Percentiles rank a stretch among this genome's conserved stretches.
Conservation (phyloP, 2,797 vertebrate species). For the Hemibagrus guttatus region DNA sequence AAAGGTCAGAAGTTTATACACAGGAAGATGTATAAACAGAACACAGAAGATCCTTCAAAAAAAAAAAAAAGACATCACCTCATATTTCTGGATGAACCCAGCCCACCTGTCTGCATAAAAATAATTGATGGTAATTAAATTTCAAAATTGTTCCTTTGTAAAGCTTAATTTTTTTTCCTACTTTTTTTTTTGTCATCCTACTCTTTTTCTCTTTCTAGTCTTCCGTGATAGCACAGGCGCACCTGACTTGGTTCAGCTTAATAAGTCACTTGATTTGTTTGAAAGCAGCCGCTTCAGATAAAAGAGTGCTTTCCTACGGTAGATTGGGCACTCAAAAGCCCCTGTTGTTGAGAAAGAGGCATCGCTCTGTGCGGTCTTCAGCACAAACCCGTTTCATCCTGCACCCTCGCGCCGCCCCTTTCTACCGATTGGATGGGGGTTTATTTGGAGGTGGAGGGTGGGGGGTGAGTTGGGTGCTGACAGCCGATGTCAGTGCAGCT, state of each 20-base stretch:
- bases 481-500: constrained; percentile 73
- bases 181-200: neutral
- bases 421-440: constrained; percentile 50
- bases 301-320: constrained; percentile 50
- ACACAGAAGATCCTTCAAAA: constrained; percentile 48
- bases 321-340: constrained; percentile 57
- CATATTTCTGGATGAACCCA: constrained; percentile 53
- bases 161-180: neutral
- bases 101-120: constrained; percentile 4
- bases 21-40: constrained; percentile 37
- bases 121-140: neutral
- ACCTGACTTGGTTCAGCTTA: constrained; percentile 51
- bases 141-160: constrained; percentile 1
- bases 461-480: constrained; percentile 62
- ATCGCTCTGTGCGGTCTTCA: constrained; percentile 55
- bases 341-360: constrained; percentile 53
- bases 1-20: constrained; percentile 72
- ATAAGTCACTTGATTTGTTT: constrained; percentile 52
- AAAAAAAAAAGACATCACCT: constrained; percentile 67
- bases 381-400: constrained; percentile 57
- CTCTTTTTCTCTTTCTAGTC: constrained; percentile 18
- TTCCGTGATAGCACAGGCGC: constrained; percentile 40
- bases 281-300: constrained; percentile 56
- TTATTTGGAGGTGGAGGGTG: constrained; percentile 56
- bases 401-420: constrained; percentile 55